Conservation (phyloP, 2,113 vertebrate species). For the Tragelaphus buxtoni region DNA sequence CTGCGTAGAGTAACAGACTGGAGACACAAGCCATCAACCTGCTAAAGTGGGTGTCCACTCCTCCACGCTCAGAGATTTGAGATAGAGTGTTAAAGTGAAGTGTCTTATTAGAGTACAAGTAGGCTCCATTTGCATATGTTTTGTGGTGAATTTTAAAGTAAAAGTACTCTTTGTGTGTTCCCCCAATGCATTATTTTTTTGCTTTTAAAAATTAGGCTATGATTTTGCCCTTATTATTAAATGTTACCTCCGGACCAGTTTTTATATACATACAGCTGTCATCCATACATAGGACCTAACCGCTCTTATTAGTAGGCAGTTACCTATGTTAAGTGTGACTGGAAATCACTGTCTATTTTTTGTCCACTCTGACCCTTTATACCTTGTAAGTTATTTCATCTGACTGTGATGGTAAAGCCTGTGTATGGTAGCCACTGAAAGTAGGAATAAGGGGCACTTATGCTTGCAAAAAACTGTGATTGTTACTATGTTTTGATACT, state of each 20-base stretch:
- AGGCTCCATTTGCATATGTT: background rate
- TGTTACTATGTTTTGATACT: background rate
- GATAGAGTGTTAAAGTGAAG: background rate
- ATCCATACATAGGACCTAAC: background rate
- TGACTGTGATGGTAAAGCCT: background rate
- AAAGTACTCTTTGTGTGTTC: background rate
- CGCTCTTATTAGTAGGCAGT: background rate
- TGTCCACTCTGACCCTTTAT: background rate
- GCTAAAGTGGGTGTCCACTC: background rate
- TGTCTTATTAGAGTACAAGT: background rate
- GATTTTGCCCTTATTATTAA: background rate
- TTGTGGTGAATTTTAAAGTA: background rate
- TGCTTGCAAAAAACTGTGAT: background rate
- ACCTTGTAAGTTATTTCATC: background rate
- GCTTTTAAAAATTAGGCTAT: background rate
- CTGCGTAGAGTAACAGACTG: background rate
- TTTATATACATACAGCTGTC: background rate
- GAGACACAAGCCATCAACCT: background rate
- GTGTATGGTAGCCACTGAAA: background rate
- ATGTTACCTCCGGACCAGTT: background rate
- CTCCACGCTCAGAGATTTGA: background rate
- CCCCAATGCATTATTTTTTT: background rate
- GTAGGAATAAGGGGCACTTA: background rate
- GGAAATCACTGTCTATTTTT: background rate
- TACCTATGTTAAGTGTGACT: background rate